Base-by-base conservation (phyloP, 2,113 vertebrate species). In the Ancistrus triradiatus region DNA sequence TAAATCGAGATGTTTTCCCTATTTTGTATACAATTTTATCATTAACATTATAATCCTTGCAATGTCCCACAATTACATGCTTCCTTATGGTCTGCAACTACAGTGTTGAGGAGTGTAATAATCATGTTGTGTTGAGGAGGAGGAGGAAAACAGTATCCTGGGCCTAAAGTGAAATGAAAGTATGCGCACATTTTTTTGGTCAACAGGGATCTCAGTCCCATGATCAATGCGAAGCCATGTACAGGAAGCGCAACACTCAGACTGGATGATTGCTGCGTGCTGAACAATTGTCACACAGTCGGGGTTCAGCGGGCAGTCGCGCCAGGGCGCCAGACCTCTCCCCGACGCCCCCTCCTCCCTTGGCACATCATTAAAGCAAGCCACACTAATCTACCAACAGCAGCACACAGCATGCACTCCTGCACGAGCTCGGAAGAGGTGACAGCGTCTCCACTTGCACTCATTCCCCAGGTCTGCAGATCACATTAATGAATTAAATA, bases 211-310 rank as follows among this genome's bases (percentile, higher is more conserved):
- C n/a, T n/a, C n/a, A n/a, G n/a, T n/a, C n/a, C n/a, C n/a, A n/a
- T n/a, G n/a, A n/a, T n/a, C n/a, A n/a, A n/a, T n/a, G n/a, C n/a
- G n/a, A n/a, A n/a, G 6, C 5, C 38, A 42, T 42, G 13, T 42
- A 42, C 17, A 52, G n/a, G 7, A 33, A 21, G 57, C 3, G 18
- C 21, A 9, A 18, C 14, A 11, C 8, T 9, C 7, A 11, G 14
- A 3, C 11, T 43, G 15, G 38, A 15, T 59, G 68, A 18, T 50
- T 28, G 50, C 43, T 50, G 22, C 59, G 68, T 68, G 25, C 25
- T 61, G 40, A 60, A 53, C 25, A 18, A n/a, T 47, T 75, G 73
- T 75, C 61, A 58, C 65, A 65, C 73, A 68, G 64, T 46, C 28
- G 62, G 66, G 28, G 55, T 52, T 55, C 61, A 68, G 47, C 46